Base-by-base conservation (phyloP, 2,113 vertebrate species). In the Gasterosteus aculeatus region DNA sequence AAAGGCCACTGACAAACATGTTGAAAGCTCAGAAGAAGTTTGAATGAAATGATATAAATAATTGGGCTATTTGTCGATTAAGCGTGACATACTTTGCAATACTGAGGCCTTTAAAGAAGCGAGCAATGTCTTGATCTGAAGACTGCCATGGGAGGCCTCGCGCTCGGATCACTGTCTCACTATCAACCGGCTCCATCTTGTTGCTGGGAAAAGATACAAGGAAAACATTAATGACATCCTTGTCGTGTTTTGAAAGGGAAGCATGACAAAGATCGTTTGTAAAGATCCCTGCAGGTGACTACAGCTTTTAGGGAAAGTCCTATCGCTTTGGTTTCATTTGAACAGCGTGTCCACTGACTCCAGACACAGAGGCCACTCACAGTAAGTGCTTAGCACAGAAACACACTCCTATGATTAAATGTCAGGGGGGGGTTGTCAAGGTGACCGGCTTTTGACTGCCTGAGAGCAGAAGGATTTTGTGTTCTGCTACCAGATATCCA, bases 41-140 rank as follows among this genome's bases (percentile, higher is more conserved):
- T 33, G 22, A 12, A 39, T 51, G 11, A 47, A 18, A 19, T 72
- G 1, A 41, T 1, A 2, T 0, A 1, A 7, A 33, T 63, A 26
- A 62, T n/a, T 1, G 31, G 38, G 22, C 3, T 62, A 3, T 44
- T 69, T 26, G 5, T 14, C 11, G 0, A 6, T 67, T 11, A 63
- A 62, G 19, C 47, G 10, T 10, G 35, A 90, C 95, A 84, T 92
- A 99, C 98, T 97, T 98, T 84, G 98, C 96, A 79, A 99, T 98
- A 84, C 98, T 99, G 79, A 99, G 97, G 77, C 98, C 98, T 94
- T 97, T 98, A 91, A 99, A 99, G 93, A 99, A 99, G 12, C 97
- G 95, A 80, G 97, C 97, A 1, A 99, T 98, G 65, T 99, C 98
- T 89, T 99, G 98, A 87, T 99, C 98, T 63, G 98, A 99, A 15